Base-by-base conservation (phyloP, 2,113 vertebrate genomes). In the Boleophthalmus pectinirostris region DNA sequence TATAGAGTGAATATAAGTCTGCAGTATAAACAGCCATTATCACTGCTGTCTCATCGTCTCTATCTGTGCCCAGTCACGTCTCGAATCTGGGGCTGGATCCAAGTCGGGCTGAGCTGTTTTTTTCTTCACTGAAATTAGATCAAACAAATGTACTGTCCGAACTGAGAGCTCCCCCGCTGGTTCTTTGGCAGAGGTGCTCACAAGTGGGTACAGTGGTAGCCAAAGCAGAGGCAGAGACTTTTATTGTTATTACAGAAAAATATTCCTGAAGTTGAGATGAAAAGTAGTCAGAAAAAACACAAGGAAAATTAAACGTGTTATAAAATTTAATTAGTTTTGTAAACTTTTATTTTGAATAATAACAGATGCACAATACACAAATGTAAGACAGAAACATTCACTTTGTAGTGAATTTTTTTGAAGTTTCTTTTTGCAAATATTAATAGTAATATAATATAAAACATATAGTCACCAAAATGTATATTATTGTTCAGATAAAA, bases 11-110 rank as follows among this genome's bases (percentile, higher is more conserved):
- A 20, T 60, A 21, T 68, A 47, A 58, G 29, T 11, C 15, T 61
- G 10, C 47, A 71, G 56, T 43, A 69, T 43, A 70, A 6, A 24
- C 56, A 46, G 3, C 23, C n/a, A 56, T 77, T 64, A 71, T 74
- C 56, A 58, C 18, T 25, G 25, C 33, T 56, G 68, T 49, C 56
- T 45, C 35, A 0, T 12, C 14, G 16, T 33, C 24, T 58, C 47
- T 20, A 21, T 16, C 25, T 47, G 57, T 16, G 72, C 47, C 64
- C 63, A 71, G 68, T 58, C 63, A 23, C 46, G 64, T 75, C 54
- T 68, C 47, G 68, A 63, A 63, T 63, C 43, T 43, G 60, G 25
- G n/a, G 25, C 47, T 53, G 25, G 33, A 53, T 46, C 51, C 43
- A 66, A 70, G 65, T 56, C 56, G 57, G 24, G 67, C 71, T 69